A percentile compares a stretch with the other conserved stretches of the same genome.
Conservation (phyloP, 2,797 vertebrate genomes). For the Neoniphon sammara region DNA sequence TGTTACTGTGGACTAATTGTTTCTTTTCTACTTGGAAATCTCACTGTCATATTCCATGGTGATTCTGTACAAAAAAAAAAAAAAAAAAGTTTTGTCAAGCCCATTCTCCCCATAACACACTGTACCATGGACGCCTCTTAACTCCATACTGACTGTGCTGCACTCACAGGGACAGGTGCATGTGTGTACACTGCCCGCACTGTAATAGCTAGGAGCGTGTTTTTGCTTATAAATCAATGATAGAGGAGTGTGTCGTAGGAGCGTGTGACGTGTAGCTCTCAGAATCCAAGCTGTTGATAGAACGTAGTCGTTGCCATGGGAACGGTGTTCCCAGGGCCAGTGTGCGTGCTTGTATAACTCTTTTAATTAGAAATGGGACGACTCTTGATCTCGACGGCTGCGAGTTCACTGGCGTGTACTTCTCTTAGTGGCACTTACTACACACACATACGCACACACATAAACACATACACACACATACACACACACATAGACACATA, state of each 20-base stretch:
- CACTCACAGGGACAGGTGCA: constrained; percentile 33
- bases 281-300: constrained; percentile 44
- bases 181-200: constrained; percentile 50
- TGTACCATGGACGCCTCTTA: constrained; percentile 22
- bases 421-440: constrained; percentile 54
- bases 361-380: constrained; percentile 51
- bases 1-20: neutral
- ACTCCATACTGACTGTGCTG: constrained; percentile 49
- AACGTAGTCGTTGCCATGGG: constrained; percentile 53
- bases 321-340: constrained; percentile 40
- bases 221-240: constrained; percentile 62
- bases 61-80: constrained; percentile 36
- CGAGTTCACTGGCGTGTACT: constrained; percentile 47
- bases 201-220: constrained; percentile 46
- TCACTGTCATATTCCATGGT: constrained; percentile 19
- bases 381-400: constrained; percentile 46
- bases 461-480: no score
- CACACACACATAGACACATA: constrained; percentile 21
- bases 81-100: neutral
- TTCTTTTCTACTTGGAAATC: constrained; percentile 14
- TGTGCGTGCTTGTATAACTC: constrained; percentile 50
- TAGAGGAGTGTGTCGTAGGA: constrained; percentile 54
- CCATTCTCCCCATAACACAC: constrained; percentile 26
- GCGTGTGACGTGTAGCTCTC: constrained; percentile 53
- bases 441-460: constrained; percentile 30